phyloP scores from a whole-genome alignment of 2,797 vertebrate species.

The Myripristis jacobus region DNA sequence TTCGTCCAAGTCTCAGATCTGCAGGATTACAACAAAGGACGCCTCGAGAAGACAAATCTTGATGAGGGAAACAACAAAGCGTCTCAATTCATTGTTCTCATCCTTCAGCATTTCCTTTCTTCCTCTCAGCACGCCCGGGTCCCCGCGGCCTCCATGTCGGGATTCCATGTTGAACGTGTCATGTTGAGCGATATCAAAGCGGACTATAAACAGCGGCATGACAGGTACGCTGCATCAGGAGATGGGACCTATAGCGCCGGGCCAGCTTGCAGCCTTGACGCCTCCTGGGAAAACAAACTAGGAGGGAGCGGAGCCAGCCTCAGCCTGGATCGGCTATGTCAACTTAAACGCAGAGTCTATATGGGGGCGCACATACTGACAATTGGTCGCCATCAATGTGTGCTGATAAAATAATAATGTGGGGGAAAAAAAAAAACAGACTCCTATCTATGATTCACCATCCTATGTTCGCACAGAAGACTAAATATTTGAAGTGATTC shows the following conservation, averaged over 20 bases:
- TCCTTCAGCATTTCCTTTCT: background rate
- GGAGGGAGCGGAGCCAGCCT: constrained; percentile 5
- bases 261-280: constrained; percentile 1
- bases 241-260: constrained; percentile 8
- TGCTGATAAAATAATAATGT: constrained; percentile 21
- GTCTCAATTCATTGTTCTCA: background rate
- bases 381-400: constrained; percentile 6
- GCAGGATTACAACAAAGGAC: constrained; percentile 12
- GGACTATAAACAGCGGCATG: constrained; percentile 46
- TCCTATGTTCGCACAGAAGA: constrained; percentile 11
- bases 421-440: constrained; percentile 15
- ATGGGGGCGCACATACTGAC: background rate
- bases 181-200: constrained; percentile 60
- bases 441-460: constrained; percentile 8
- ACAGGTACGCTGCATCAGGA: constrained; percentile 37
- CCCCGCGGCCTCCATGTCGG: background rate
- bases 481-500: constrained; percentile 26
- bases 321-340: constrained; percentile 18
- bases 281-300: constrained; percentile 3
- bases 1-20: background rate
- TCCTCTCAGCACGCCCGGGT: constrained; percentile 1
- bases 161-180: constrained; percentile 32
- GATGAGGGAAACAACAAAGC: constrained; percentile 23
- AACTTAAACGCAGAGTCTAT: constrained; percentile 1
- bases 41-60: constrained; percentile 12